Evolutionary conservation across 2,113 vertebrate species (phyloP), one percentile per base, ranked within the genome.

Genomic region (Vombatus ursinus): DNA sequence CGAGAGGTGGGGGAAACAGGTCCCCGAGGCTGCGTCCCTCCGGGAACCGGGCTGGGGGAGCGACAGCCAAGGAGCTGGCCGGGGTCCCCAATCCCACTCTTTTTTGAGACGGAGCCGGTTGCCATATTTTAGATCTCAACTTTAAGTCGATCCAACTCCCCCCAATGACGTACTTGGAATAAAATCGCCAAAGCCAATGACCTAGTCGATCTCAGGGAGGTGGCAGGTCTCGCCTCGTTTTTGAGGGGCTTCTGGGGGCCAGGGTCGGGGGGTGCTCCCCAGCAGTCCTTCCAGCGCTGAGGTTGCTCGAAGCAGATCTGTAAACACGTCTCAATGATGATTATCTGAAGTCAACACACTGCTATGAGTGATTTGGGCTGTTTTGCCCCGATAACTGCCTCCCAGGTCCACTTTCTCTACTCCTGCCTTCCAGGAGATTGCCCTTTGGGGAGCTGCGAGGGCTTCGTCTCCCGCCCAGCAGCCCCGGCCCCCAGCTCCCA

Each of bases 161-260:
- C 97, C 97, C 98, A 99, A 98, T 99, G 99, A 98, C 99, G 99
- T 99, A 99, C 98, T 99, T 99, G 97, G 97, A 98, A 98, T 98
- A 98, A 98, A 98, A 94, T 98, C 97, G 96, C 98, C 98, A 97
- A 98, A 98, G 96, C 94, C 97, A 97, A 52, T 96, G 97, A 98
- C 97, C 97, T 98, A 98, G 96, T 98, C 97, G 89, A 92, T 98
- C 98, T 98, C 96, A 98, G 97, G 96, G 96, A 97, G 97, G 96
- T 97, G 97, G 48, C 95, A 97, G 98, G 97, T 98, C 98, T 98
- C 97, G 93, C 98, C 68, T 94, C 95, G 92, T 96, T 97, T 98
- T 97, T 95, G 94, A 94, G 97, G 96, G 96, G 97, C 94, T 98
- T 98, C 98, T 98, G 92, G 97, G 97, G 61, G 61, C 16, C 37